Conservation (phyloP, 2,113 vertebrate species). For the Peromyscus polionotus region DNA sequence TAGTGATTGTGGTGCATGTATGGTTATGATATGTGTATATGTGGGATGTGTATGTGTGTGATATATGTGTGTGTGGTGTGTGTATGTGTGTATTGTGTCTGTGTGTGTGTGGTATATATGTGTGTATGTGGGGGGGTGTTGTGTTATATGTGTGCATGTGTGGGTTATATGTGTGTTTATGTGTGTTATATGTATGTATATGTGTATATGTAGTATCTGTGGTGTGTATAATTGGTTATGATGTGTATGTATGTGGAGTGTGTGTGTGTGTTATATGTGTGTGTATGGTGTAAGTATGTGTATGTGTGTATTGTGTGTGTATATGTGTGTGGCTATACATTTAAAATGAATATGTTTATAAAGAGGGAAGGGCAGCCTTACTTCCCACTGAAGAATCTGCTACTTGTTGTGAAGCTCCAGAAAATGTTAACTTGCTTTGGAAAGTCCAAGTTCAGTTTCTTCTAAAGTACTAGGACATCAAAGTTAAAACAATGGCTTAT, state of each 20-base stretch:
- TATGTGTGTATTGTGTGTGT: too few species aligned
- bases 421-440: neutral
- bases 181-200: too few species aligned
- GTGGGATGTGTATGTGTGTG: too few species aligned
- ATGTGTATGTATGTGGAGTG: too few species aligned
- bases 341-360: neutral
- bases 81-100: too few species aligned
- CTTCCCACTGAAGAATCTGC: neutral
- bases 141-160: too few species aligned
- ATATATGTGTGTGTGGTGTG: neutral
- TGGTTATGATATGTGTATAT: neutral
- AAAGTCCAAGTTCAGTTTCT: conserved; percentile 29
- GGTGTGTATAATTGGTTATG: too few species aligned
- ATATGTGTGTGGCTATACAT: neutral
- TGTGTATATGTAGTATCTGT: too few species aligned
- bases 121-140: neutral
- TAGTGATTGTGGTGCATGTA: neutral
- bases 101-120: neutral
- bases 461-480: conserved; percentile 20
- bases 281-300: neutral
- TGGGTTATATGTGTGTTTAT: too few species aligned
- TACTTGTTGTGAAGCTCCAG: neutral
- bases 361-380: neutral
- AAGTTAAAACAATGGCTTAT: conserved; percentile 41
- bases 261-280: neutral